These are phyloP conservation scores for Tachystola acroxantha DNA, from an alignment of 2,888 invertebrate genomes.

Conservation along the genomic window DNA sequence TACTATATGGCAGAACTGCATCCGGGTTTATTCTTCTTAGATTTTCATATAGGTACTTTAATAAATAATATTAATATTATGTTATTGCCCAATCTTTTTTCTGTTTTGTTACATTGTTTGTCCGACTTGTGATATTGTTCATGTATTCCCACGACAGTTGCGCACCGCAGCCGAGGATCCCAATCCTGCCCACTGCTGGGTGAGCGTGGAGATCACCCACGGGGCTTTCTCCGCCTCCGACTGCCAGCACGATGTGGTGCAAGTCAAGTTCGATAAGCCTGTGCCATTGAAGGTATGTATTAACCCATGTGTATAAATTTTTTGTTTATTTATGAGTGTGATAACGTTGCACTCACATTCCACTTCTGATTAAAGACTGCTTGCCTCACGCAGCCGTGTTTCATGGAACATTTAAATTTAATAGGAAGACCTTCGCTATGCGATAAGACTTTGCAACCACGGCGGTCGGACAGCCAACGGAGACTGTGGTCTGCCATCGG, in stretches of 20 bases:
- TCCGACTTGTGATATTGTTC: too few relatives aligned
- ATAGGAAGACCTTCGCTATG: constrained; percentile 92
- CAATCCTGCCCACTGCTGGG: constrained; percentile 86
- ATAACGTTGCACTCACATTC: background rate
- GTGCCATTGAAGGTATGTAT: constrained; percentile 87
- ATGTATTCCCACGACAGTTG: too few relatives aligned
- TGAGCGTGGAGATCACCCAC: constrained; percentile 88
- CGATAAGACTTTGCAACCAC: constrained; percentile 90
- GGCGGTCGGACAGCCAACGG: constrained; percentile 97
- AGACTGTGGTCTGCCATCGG: constrained; percentile 91
- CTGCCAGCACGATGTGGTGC: constrained; percentile 91
- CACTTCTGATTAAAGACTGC: background rate
- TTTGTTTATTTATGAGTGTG: background rate
- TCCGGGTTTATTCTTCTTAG: too few relatives aligned
- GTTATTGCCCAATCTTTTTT: too few relatives aligned
- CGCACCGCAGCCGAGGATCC: constrained; percentile 65
- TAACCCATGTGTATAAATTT: too few relatives aligned
- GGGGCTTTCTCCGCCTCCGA: constrained; percentile 92
- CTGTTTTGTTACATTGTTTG: too few relatives aligned
- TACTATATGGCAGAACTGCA: too few relatives aligned
- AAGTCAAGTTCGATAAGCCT: constrained; percentile 93
- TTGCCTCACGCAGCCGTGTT: too few relatives aligned
- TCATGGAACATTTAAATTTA: background rate
- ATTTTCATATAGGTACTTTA: too few relatives aligned
- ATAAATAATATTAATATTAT: too few relatives aligned